Conservation (phyloP, 1,140 invertebrate species). For the Triops cancriformis region DNA sequence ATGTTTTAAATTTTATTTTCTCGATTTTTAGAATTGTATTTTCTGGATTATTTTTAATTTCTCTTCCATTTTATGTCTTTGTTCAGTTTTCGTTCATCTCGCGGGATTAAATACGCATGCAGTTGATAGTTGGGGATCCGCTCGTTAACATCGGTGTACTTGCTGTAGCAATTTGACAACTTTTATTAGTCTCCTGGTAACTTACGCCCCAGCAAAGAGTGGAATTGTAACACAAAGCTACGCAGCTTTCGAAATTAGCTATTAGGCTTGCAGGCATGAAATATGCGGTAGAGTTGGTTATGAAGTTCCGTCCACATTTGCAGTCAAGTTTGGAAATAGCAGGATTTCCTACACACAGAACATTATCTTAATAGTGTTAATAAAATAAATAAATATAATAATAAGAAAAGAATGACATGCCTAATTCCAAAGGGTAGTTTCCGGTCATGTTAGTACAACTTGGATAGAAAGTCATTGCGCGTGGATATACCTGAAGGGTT, state of each 20-base stretch:
- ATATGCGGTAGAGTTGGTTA: not conserved
- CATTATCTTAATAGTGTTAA: too few relatives aligned
- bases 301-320: not conserved
- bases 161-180: not conserved
- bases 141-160: not conserved
- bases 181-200: not conserved
- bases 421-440: not conserved
- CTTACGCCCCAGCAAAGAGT: not conserved
- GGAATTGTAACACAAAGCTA: not conserved
- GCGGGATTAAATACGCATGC: not conserved
- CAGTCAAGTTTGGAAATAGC: not conserved
- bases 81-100: too few relatives aligned
- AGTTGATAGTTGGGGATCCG: not conserved
- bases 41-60: too few relatives aligned
- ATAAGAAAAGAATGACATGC: not conserved
- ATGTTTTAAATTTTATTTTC: too few relatives aligned
- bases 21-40: too few relatives aligned
- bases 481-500: not conserved
- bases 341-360: not conserved
- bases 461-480: not conserved
- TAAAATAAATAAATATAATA: too few relatives aligned
- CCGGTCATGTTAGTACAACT: not conserved
- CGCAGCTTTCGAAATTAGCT: not conserved
- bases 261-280: not conserved
- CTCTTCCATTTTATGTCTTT: too few relatives aligned